Evolutionary conservation across 2,888 invertebrate species (phyloP).

Genomic region (Leucophenga maculata): DNA sequence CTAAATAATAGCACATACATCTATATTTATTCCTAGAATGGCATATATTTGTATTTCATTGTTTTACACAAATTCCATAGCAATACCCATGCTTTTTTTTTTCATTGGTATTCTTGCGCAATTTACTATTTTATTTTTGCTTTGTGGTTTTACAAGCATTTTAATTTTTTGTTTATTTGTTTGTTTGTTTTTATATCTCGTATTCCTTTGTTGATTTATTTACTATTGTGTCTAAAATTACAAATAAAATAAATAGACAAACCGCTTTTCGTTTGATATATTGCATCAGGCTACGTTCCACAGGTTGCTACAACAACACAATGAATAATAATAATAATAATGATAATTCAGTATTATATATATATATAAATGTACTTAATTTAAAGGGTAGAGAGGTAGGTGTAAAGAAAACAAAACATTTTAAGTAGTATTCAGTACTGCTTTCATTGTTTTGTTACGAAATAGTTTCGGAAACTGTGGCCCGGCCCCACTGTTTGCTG

Average conservation of each 20-base stretch:
- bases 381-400: too few relatives aligned
- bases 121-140: background rate
- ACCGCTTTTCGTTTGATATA: constrained; percentile 69
- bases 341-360: too few relatives aligned
- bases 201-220: background rate
- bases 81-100: background rate
- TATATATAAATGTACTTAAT: too few relatives aligned
- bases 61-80: too few relatives aligned
- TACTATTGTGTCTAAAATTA: background rate
- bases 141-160: constrained; percentile 5
- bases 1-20: too few relatives aligned
- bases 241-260: constrained; percentile 23
- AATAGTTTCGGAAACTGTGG: too few relatives aligned
- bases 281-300: constrained; percentile 68
- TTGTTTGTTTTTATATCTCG: background rate
- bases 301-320: constrained; percentile 58
- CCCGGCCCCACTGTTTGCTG: too few relatives aligned
- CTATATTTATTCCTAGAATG: too few relatives aligned
- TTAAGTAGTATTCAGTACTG: too few relatives aligned
- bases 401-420: too few relatives aligned
- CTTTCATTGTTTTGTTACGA: too few relatives aligned
- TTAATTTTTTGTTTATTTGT: background rate
- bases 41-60: too few relatives aligned
- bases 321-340: background rate
- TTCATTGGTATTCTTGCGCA: background rate